Conservation (phyloP, 2,113 vertebrate species). For the Platichthys stellatus region DNA sequence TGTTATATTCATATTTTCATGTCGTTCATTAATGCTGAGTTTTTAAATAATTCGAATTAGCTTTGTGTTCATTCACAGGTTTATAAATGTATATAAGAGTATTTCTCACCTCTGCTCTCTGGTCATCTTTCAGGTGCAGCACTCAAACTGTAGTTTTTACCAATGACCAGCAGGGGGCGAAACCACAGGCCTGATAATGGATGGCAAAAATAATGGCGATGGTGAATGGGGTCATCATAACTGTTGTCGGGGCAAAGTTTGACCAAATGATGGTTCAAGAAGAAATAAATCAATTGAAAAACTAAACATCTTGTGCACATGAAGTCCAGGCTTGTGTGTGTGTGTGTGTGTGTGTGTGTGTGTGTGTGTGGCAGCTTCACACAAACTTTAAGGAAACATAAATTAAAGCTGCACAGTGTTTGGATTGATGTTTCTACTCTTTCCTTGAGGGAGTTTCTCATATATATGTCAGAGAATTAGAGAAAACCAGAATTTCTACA, state of each 20-base stretch:
- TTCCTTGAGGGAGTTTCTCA: background rate
- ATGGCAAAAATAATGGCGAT: too few relatives aligned
- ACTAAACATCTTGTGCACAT: constrained; percentile 26
- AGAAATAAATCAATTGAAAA: too few relatives aligned
- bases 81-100: background rate
- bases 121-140: background rate
- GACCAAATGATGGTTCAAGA: too few relatives aligned
- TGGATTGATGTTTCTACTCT: background rate
- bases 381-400: background rate
- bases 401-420: background rate
- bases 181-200: background rate
- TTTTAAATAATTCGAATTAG: too few relatives aligned
- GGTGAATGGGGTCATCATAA: too few relatives aligned
- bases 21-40: too few relatives aligned
- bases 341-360: background rate
- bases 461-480: background rate
- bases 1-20: too few relatives aligned
- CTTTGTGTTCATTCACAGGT: too few relatives aligned
- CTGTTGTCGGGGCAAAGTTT: too few relatives aligned
- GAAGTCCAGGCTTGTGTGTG: background rate
- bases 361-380: background rate
- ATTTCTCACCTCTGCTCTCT: background rate
- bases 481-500: background rate
- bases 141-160: background rate
- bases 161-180: constrained; percentile 33